Evolutionary conservation across 2,888 invertebrate species (phyloP), one percentile per base, ranked within the genome.

Genomic region (Caenorhabditis plicata): DNA sequence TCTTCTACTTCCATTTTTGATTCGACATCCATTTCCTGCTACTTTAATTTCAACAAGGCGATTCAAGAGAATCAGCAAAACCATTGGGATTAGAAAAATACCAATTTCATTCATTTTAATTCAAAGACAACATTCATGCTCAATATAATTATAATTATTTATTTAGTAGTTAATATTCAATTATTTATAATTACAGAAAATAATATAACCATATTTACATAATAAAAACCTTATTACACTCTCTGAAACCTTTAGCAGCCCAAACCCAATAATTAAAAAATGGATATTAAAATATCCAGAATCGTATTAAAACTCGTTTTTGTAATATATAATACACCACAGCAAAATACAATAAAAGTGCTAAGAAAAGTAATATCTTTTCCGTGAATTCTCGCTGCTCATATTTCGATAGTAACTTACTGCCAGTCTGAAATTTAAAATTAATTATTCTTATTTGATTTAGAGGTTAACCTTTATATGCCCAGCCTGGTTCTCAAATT

Each of bases 361-460:
- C 91, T 78, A 92, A 88, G 72, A 89, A 87, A 80, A 92, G 86
- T 8, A 96, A 85, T 52, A 93, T 87, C 85, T 93, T 94, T 81
- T 96, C 95, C 0, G 95, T 96, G 66, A 92, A 88, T 84, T 96
- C 95, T 31, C 95, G 85, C 47, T 94, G 85, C 3, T 91, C 91
- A 81, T 94, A 95, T 83, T 95, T 96, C 50, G 91, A 91, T 38
- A 96, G 84, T 8, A 96, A 85, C 82, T 92, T 92, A 67, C 90
- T 89, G 0, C 93, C 92, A 80, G 91, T 92, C 23, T 88, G 86
- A 71, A 69, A 43, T 11, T 1, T 22, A 27, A 19, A 29, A 29
- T 9, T n/a, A n/a, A n/a, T 29, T 15, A n/a, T 13, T 33, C 7
- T 29, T n/a, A 36, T 35, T 20, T 33, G 22, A 20, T 36, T 13